Percentiles rank a stretch among this genome's conserved stretches.
These are phyloP conservation scores for Cygnus atratus DNA, from an alignment of 2,113 vertebrate genomes.

Conservation along the genomic window DNA sequence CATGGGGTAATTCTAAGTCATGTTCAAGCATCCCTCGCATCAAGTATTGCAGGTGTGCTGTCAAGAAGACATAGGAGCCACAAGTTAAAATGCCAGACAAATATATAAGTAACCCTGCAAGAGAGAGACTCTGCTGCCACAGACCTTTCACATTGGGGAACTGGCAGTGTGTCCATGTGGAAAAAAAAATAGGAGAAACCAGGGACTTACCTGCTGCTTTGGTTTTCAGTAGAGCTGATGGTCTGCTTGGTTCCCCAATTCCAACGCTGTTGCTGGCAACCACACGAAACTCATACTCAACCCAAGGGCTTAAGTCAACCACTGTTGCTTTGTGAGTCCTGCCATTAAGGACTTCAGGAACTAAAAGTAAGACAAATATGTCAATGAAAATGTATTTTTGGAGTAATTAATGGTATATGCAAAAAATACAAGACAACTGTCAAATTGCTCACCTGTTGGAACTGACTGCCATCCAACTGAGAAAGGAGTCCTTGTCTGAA, in stretches of 20 bases:
- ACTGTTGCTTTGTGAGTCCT: slow-evolving; percentile 86
- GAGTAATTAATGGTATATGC: accelerated
- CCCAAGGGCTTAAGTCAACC: slow-evolving; percentile 90
- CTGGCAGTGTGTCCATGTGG: accelerated
- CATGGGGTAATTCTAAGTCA: accelerated
- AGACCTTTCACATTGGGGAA: accelerated
- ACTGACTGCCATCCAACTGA: slow-evolving; percentile 96
- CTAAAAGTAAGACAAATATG: slow-evolving; percentile 58
- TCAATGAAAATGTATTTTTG: background rate
- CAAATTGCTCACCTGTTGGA: slow-evolving; percentile 83
- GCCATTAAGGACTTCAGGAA: slow-evolving; percentile 89
- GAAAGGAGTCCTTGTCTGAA: slow-evolving; percentile 93
- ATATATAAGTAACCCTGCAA: no score
- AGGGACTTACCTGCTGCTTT: slow-evolving; percentile 84
- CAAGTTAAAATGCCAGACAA: background rate
- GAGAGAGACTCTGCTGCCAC: background rate
- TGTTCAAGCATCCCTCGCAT: background rate
- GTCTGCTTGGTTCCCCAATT: slow-evolving; percentile 90
- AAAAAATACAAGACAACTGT: background rate
- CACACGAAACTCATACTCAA: slow-evolving; percentile 93
- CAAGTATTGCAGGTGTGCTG: accelerated
- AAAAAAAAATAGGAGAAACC: background rate
- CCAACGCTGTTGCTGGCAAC: slow-evolving; percentile 89
- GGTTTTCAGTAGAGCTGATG: slow-evolving; percentile 87
- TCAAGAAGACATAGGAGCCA: background rate